Base-by-base conservation (phyloP, 1,140 invertebrate species). In the Zaprionus davidi region DNA sequence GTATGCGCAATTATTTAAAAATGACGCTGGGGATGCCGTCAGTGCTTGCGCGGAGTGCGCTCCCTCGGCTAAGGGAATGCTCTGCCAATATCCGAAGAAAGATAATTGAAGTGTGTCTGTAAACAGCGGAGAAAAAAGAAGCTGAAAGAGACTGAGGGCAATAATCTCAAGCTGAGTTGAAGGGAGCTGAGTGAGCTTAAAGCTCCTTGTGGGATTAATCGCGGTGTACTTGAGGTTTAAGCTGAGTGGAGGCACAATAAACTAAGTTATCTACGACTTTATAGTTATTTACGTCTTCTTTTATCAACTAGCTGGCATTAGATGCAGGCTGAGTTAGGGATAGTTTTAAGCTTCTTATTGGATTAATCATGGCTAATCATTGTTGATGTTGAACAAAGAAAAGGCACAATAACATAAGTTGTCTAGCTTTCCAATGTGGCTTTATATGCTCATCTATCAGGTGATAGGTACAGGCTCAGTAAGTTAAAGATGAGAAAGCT, bases 1-100 rank as follows among this genome's bases (percentile, higher is more conserved):
- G 81, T 87, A 87, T 84, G 84, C 84, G 84, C 84, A 87, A 88
- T 88, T 88, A 88, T 87, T 88, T 82, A 68, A 71, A 76, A 79
- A 71, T 60, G 68, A 76, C 62, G 69, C 20, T 53, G 11, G 34
- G 51, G 53, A 70, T 38, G 53, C 17, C 28, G 24, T 2, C 36
- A 12, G 49, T 28, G 41, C 31, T 26, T 38, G 44, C 57, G 1
- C 6, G 26, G 20, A 11, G 34, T 22, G 13, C 15, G n/a, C 22
- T 49, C 20, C 28, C 57, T 38, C 26, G 66, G 38, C 49, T 46
- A 17, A 12, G 22, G n/a, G 24, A 71, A 75, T 75, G 67, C 72
- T 64, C 72, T 75, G 72, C 67, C 53, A 75, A 58, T 53, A 53
- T 26, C 5, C 26, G 15, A 17, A 9, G 11, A 28, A 13, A 58